phyloP scores from a whole-genome alignment of 2,113 vertebrate species.

The Stegastes partitus region DNA sequence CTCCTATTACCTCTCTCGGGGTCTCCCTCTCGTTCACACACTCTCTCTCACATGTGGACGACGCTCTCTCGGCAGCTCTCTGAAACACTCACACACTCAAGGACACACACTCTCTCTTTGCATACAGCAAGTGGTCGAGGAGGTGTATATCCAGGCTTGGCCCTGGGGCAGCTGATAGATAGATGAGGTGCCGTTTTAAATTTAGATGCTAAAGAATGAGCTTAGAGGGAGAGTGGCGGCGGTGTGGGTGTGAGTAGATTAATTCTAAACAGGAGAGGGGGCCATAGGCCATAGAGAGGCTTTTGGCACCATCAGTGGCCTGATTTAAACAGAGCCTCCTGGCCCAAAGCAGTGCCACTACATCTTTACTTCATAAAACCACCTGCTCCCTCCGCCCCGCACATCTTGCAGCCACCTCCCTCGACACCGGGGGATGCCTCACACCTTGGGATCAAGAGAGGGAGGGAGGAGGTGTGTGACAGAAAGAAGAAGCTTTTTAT shows the following conservation, averaged over 20 bases:
- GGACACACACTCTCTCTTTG: slow-evolving; percentile 35
- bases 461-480: slow-evolving; percentile 15
- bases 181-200: slow-evolving; percentile 73
- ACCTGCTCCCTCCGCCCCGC: slow-evolving; percentile 32
- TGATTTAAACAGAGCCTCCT: slow-evolving; percentile 69
- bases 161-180: slow-evolving; percentile 55
- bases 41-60: slow-evolving; percentile 12
- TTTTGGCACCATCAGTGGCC: slow-evolving; percentile 56
- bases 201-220: slow-evolving; percentile 69
- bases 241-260: slow-evolving; percentile 51
- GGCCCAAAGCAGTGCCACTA: slow-evolving; percentile 56
- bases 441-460: slow-evolving; percentile 6
- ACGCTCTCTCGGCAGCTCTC: slow-evolving; percentile 45
- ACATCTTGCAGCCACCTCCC: slow-evolving; percentile 22
- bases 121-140: slow-evolving; percentile 40
- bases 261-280: slow-evolving; percentile 56
- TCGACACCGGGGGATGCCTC: not conserved
- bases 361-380: slow-evolving; percentile 68
- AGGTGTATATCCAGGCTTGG: slow-evolving; percentile 59
- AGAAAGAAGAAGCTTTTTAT: slow-evolving; percentile 42
- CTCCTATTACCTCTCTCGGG: slow-evolving; percentile 24
- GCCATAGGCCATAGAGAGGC: slow-evolving; percentile 48
- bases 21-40: slow-evolving; percentile 14
- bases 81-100: slow-evolving; percentile 51
- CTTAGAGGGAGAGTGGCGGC: slow-evolving; percentile 43